Evolutionary conservation across 2,113 vertebrate genomes (phyloP), one percentile per base, ranked within the genome.

Genomic region (Caranx ignobilis): DNA sequence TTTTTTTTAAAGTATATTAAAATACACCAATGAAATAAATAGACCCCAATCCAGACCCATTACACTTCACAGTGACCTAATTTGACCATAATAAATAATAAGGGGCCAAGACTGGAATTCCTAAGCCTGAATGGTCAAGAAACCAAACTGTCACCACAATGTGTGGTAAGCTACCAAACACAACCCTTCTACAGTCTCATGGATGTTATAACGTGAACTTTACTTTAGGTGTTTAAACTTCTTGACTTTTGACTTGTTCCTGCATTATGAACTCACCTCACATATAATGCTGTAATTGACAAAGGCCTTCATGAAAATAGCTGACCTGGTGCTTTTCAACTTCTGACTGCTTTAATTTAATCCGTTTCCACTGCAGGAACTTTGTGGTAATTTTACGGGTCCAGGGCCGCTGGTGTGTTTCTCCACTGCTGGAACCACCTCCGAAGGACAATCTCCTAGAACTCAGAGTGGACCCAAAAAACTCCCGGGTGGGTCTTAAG

Each of bases 61-160:
- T 15, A 37, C 37, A 61, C 11, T 21, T 18, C 5, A 1, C 3
- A 47, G 63, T 18, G 74, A 62, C 56, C 2, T 67, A 13, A 43
- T 56, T 34, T 54, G 45, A 8, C 50, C 21, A 31, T 26, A 64
- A 65, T 16, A 65, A 71, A 66, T 12, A 11, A 12, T 6, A 43
- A 15, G 13, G 0, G 26, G 37, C 37, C 57, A 55, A 45, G 4
- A 64, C 39, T 39, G 15, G 3, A 19, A 35, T 32, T 43, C 31
- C 12, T 78, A n/a, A 31, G 34, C 13, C 5, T 34, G 61, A 75
- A 41, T 10, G 39, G 39, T 41, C 39, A 41, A 10, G 39, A 41
- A 41, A 86, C 34, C 45, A 15, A 64, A 35, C 60, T 31, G 45
- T 56, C 59, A 65, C 50, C 39, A 47, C 19, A n/a, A 6, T 60